These are phyloP conservation scores for Rhagologus leucostigma DNA, from an alignment of 2,113 vertebrate genomes.

Conservation along the genomic window DNA sequence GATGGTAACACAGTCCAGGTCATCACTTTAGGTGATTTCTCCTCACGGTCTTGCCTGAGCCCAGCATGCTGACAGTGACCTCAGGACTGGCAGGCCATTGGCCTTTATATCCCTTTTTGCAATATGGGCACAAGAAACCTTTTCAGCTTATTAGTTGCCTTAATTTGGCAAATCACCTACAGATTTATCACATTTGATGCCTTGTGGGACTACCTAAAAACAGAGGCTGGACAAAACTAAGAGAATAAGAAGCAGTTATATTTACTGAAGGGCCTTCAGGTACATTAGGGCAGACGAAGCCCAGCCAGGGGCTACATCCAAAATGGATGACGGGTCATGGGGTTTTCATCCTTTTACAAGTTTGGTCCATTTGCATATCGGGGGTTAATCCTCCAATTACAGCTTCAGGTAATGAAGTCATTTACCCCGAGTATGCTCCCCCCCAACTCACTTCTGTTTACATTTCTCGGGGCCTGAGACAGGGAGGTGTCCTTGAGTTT, in stretches of 20 bases:
- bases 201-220: neutral
- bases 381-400: neutral
- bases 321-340: rapidly evolving
- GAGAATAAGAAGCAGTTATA: neutral
- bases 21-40: neutral
- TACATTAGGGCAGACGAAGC: neutral
- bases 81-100: neutral
- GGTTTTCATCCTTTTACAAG: neutral
- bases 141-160: neutral
- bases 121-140: neutral
- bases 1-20: neutral
- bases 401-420: neutral
- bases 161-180: neutral
- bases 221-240: neutral
- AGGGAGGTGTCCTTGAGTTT: neutral
- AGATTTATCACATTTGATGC: neutral
- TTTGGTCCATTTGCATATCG: neutral
- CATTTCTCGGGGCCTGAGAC: neutral
- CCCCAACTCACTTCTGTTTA: neutral
- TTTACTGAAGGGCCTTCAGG: neutral
- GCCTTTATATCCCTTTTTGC: neutral
- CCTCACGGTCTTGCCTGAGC: neutral
- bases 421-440: neutral
- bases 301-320: neutral
- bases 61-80: neutral